A percentile compares a stretch with the other conserved stretches of the same genome.
phyloP scores from a whole-genome alignment of 2,113 vertebrate species.

The Spheniscus mendiculus region DNA sequence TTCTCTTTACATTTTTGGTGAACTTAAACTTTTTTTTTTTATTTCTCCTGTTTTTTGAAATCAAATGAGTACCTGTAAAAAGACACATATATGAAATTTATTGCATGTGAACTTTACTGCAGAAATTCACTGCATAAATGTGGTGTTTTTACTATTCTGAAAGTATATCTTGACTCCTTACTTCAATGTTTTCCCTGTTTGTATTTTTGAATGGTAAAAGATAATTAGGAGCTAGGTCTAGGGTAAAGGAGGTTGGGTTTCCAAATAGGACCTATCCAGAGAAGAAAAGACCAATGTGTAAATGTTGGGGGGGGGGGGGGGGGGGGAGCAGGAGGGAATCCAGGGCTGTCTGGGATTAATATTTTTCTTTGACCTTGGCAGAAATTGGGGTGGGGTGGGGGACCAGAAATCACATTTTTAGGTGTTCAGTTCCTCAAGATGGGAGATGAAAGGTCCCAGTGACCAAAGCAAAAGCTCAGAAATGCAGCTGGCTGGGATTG shows the following conservation, averaged over 20 bases:
- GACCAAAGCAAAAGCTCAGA: background rate
- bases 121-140: background rate
- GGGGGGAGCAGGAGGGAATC: background rate
- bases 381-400: background rate
- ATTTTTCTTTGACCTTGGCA: background rate
- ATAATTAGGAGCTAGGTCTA: background rate
- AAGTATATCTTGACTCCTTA: background rate
- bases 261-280: background rate
- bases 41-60: background rate
- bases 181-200: background rate
- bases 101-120: background rate
- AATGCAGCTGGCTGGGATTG: background rate
- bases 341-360: background rate
- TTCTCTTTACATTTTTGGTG: background rate
- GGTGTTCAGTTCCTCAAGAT: background rate
- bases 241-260: background rate
- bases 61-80: background rate
- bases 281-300: background rate
- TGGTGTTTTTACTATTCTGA: background rate
- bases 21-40: background rate
- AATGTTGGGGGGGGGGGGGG: background rate
- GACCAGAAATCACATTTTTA: background rate
- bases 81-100: background rate
- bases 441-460: background rate
- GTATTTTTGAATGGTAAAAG: background rate